These are phyloP conservation scores for Cryptotermes secundus DNA, from an alignment of 1,140 invertebrate species.

Conservation along the genomic window DNA sequence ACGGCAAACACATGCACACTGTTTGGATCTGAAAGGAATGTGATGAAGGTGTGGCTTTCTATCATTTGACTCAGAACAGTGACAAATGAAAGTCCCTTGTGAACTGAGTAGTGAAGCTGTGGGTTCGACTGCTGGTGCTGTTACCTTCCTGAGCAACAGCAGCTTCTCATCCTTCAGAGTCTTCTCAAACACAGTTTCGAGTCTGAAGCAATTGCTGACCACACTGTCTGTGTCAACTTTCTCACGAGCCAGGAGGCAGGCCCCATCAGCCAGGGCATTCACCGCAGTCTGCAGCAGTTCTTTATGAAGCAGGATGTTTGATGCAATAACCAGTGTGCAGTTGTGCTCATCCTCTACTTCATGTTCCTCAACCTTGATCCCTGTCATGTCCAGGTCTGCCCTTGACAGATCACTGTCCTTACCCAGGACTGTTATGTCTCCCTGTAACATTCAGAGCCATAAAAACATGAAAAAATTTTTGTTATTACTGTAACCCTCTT, in stretches of 20 bases:
- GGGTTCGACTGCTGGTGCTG: slow-evolving; percentile 26
- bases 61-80: no score
- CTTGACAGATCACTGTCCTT: slow-evolving; percentile 48
- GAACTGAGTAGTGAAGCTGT: no score
- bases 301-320: slow-evolving; percentile 41
- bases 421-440: slow-evolving; percentile 52
- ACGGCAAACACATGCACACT: no score
- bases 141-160: slow-evolving; percentile 45
- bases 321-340: slow-evolving; percentile 55
- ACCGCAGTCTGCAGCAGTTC: slow-evolving; percentile 38
- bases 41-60: no score
- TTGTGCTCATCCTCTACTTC: slow-evolving; percentile 58
- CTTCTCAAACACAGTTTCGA: slow-evolving; percentile 45
- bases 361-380: slow-evolving; percentile 60
- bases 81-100: no score
- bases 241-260: not conserved
- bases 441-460: slow-evolving; percentile 45
- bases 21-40: no score
- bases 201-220: not conserved
- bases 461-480: no score
- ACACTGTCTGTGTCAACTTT: not conserved
- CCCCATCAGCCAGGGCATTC: slow-evolving; percentile 12
- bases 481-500: no score
- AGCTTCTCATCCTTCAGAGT: slow-evolving; percentile 41
- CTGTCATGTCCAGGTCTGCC: slow-evolving; percentile 48